Percentiles rank a stretch among this genome's conserved stretches.
These are phyloP conservation scores for Tipula lateralis DNA, from an alignment of 2,888 invertebrate genomes.

Conservation along the genomic window DNA sequence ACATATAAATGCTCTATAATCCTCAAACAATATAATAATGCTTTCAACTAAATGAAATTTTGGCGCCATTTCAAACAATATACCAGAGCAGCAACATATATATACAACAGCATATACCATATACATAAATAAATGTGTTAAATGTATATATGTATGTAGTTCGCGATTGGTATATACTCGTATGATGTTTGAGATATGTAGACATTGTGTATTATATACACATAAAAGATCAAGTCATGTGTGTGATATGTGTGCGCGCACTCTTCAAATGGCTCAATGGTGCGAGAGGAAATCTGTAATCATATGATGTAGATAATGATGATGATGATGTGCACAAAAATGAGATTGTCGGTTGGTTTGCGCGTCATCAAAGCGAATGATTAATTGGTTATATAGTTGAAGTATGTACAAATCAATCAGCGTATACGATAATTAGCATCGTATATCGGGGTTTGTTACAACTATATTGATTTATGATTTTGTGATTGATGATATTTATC, in stretches of 20 bases:
- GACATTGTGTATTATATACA: no score
- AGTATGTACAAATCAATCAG: conserved; percentile 14
- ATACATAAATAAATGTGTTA: background rate
- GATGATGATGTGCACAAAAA: background rate
- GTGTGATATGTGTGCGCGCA: background rate
- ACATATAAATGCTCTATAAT: no score
- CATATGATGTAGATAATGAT: background rate
- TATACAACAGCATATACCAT: background rate
- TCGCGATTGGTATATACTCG: background rate
- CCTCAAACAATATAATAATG: conserved; percentile 6
- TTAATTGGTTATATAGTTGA: background rate
- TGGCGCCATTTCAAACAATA: conserved; percentile 12
- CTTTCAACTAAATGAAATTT: conserved; percentile 19
- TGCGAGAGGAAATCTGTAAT: background rate
- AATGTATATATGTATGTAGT: no score
- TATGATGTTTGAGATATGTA: background rate
- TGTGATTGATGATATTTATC: background rate
- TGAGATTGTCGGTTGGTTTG: background rate
- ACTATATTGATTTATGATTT: background rate
- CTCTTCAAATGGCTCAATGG: background rate
- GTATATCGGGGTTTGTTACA: background rate
- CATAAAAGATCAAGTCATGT: conserved; percentile 19
- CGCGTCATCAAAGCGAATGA: conserved; percentile 9
- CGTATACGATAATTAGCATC: background rate
- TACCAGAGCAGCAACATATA: background rate